phyloP scores from a whole-genome alignment of 2,797 vertebrate genomes.

The Sarcoramphus papa region DNA sequence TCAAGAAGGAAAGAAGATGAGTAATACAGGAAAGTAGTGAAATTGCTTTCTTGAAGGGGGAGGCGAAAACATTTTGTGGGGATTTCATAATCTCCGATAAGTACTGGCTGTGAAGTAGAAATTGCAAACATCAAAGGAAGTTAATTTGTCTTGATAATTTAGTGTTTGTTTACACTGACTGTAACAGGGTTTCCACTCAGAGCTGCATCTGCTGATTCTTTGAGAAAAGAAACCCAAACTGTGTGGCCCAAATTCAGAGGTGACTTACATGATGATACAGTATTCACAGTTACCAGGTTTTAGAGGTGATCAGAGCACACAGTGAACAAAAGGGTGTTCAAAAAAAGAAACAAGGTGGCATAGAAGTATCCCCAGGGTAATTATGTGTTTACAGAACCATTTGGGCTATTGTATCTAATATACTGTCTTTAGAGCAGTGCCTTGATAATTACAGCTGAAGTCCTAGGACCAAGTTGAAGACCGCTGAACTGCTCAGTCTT shows the following conservation, averaged over 20 bases:
- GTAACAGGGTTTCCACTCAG: background rate
- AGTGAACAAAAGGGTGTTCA: background rate
- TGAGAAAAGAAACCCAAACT: background rate
- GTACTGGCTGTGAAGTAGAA: background rate
- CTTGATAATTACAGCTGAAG: constrained; percentile 28
- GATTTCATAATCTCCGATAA: background rate
- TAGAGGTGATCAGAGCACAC: background rate
- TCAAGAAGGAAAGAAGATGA: background rate
- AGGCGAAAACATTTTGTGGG: background rate
- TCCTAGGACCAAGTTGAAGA: constrained; percentile 36
- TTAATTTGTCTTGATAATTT: constrained; percentile 6
- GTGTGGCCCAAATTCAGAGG: background rate
- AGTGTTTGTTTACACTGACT: background rate
- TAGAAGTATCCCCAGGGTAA: background rate
- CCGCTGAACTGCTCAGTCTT: constrained; percentile 16
- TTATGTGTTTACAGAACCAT: constrained; percentile 24
- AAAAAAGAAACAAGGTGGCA: background rate
- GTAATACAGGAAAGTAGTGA: background rate
- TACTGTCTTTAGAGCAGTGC: constrained; percentile 44
- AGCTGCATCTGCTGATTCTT: background rate
- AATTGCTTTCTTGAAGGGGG: background rate
- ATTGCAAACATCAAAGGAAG: background rate
- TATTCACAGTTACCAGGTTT: background rate
- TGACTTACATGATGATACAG: background rate
- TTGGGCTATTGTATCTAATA: constrained; percentile 8